Base-by-base conservation (phyloP, 92 coral and sea anemone species). In the Bergia sp. region DNA sequence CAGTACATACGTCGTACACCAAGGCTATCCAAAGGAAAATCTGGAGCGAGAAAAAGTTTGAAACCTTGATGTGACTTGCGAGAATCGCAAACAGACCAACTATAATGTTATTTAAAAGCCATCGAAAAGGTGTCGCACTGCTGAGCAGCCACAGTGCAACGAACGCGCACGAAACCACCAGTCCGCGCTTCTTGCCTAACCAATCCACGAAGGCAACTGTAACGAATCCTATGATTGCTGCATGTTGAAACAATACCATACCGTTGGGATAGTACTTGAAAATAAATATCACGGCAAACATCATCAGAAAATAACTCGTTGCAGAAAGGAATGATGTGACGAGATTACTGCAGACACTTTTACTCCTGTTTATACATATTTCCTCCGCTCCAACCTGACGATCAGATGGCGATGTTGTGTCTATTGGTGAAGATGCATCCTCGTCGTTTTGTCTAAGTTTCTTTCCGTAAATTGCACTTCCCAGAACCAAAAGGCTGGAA, bases 11-110 rank as follows among this genome's bases (percentile, higher is more conserved):
- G 38, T 93, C 93, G 73, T 93, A 93, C 1, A 89, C 57, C 74
- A 93, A 86, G 0, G 95, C 95, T 57, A 89, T 86, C 92, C 95
- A 93, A 73, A 93, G 76, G 37, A 93, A 91, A 72, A 93, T 93
- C 55, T 91, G 93, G 53, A 93, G 82, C 21, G 89, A 88, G 21
- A 89, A 80, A 47, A 93, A 93, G 77, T 91, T 91, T 86, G 69
- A 67, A 76, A 93, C 91, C 66, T 91, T 93, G 36, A 93, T 84
- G 67, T 91, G 89, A 7, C 95, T 89, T 0, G 91, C 87, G 47
- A 93, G 79, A 21, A 91, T 75, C 39, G 93, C 88, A n/a, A 93
- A 89, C 73, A 93, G 55, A 0, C 82, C 91, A 38, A 93, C 82
- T 16, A 93, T 81, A 7, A 86, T 12, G 45, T 93, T 80, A 83